These are phyloP conservation scores for Drosophila malerkotliana DNA, from an alignment of 1,140 invertebrate genomes.

Conservation along the genomic window DNA sequence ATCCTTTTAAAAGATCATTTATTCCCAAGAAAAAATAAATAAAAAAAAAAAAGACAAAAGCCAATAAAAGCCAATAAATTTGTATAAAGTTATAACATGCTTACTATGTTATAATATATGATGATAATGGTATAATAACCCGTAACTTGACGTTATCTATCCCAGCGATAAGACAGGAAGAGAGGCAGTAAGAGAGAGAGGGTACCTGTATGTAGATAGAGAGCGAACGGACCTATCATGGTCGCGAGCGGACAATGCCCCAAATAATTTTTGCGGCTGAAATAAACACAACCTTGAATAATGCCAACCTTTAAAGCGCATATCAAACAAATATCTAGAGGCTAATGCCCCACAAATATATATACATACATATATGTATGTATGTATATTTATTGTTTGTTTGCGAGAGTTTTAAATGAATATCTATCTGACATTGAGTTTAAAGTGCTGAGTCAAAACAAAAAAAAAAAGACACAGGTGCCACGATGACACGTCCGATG, in stretches of 20 bases:
- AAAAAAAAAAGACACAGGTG: slow-evolving; percentile 35
- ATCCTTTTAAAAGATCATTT: slow-evolving; percentile 4
- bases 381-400: slow-evolving; percentile 17
- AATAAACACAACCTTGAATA: slow-evolving; percentile 59
- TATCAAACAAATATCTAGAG: slow-evolving; percentile 56
- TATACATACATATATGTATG: slow-evolving; percentile 8
- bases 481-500: not conserved
- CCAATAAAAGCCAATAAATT: too few relatives aligned
- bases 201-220: too few relatives aligned
- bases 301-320: slow-evolving; percentile 48
- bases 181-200: slow-evolving; percentile 1
- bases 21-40: not conserved
- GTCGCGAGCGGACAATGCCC: slow-evolving; percentile 42
- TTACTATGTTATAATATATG: too few relatives aligned
- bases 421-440: slow-evolving; percentile 63
- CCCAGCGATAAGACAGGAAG: slow-evolving; percentile 15
- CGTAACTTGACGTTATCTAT: slow-evolving; percentile 13
- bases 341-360: slow-evolving; percentile 43
- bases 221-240: slow-evolving; percentile 8
- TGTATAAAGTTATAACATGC: too few relatives aligned
- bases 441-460: slow-evolving; percentile 72
- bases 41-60: too few relatives aligned
- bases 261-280: slow-evolving; percentile 46
- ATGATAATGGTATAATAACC: too few relatives aligned
- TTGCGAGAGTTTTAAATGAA: slow-evolving; percentile 8